Conservation (phyloP, 2,797 vertebrate genomes). For the Chanos chanos region DNA sequence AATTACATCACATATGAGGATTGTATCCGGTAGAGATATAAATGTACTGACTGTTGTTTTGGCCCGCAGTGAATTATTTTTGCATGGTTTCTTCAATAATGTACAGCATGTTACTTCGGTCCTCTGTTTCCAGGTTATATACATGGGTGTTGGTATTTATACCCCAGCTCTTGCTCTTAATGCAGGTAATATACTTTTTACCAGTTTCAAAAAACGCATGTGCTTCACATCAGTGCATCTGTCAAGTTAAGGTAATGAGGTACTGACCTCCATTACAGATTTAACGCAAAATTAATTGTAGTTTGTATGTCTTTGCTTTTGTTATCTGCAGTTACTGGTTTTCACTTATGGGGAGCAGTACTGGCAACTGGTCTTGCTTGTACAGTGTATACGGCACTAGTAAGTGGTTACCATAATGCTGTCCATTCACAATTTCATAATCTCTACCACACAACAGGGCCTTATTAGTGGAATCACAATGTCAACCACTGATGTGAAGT, state of each 20-base stretch:
- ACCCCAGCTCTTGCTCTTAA: constrained; percentile 87
- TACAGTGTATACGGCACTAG: constrained; percentile 80
- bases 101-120: not conserved
- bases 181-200: no score
- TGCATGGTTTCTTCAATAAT: not conserved
- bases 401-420: constrained; percentile 65
- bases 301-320: not conserved
- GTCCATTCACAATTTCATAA: not conserved
- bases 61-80: not conserved
- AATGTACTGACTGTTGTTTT: no score
- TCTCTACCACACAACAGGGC: not conserved
- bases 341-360: constrained; percentile 82
- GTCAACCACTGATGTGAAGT: no score
- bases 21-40: no score
- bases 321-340: constrained; percentile 76
- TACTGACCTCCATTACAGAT: no score
- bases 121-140: constrained; percentile 76
- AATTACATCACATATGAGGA: no score
- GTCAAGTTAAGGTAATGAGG: no score
- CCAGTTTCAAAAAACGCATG: no score
- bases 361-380: constrained; percentile 81
- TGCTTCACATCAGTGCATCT: no score
- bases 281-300: no score
- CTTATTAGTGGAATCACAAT: not conserved
- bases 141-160: constrained; percentile 91